phyloP scores from a whole-genome alignment of 2,888 invertebrate species.

The Tribolium freemani region DNA sequence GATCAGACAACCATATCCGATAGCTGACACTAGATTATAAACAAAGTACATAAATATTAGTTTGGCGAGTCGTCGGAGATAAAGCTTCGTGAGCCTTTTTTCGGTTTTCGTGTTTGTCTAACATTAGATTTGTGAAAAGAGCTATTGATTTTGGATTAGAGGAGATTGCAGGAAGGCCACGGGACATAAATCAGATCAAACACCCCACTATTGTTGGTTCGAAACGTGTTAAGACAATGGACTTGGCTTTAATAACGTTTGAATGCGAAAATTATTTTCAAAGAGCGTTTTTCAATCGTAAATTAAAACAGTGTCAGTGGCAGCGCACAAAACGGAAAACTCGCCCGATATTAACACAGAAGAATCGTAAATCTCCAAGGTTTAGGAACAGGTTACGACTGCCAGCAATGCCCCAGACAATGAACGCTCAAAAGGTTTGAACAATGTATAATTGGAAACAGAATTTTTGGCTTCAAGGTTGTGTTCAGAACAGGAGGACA shows the following conservation, averaged over 20 bases:
- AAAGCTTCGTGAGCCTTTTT: neutral
- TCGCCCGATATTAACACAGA: too few relatives aligned
- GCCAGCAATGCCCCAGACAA: too few relatives aligned
- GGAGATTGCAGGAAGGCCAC: neutral
- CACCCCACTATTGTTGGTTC: neutral
- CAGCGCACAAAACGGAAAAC: too few relatives aligned
- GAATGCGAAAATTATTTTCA: too few relatives aligned
- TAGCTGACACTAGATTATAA: neutral
- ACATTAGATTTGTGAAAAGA: neutral
- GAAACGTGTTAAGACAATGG: neutral
- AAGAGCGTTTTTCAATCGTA: too few relatives aligned
- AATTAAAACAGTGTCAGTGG: too few relatives aligned
- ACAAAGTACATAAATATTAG: neutral
- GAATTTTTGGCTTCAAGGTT: too few relatives aligned
- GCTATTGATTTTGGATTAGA: neutral
- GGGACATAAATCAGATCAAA: neutral
- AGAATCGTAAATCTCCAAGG: too few relatives aligned
- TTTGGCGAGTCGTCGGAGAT: neutral
- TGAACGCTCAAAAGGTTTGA: too few relatives aligned
- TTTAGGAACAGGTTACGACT: too few relatives aligned
- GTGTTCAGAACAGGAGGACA: too few relatives aligned
- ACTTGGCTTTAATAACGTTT: neutral
- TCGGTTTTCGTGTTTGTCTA: neutral
- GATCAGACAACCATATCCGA: neutral
- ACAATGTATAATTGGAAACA: too few relatives aligned